phyloP scores from a whole-genome alignment of 2,797 vertebrate genomes.

The Pseudochromis fuscus region DNA sequence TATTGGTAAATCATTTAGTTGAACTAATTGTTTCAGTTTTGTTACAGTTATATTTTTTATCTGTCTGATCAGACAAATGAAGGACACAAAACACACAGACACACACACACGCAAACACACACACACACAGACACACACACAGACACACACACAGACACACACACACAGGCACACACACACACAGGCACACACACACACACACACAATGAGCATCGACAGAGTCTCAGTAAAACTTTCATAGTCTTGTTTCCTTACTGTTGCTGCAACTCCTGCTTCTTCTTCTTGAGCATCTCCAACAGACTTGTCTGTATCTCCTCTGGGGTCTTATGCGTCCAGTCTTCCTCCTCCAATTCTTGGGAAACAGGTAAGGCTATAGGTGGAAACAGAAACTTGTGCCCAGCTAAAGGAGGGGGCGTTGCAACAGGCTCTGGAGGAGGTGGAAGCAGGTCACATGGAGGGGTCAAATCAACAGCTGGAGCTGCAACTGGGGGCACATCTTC shows the following conservation, averaged over 20 bases:
- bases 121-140: not conserved
- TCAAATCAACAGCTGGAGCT: slow-evolving; percentile 17
- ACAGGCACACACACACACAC: not conserved
- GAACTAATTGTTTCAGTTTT: no score
- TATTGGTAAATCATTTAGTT: no score
- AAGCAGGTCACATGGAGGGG: slow-evolving; percentile 19
- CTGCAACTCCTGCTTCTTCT: slow-evolving; percentile 73
- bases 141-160: no score
- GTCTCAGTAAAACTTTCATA: not conserved
- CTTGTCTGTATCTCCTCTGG: slow-evolving; percentile 73
- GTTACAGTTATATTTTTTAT: no score
- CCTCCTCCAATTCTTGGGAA: slow-evolving; percentile 68
- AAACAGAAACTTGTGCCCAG: slow-evolving; percentile 10
- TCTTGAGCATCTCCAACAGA: slow-evolving; percentile 77
- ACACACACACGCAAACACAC: no score
- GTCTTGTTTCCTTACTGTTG: slow-evolving; percentile 69
- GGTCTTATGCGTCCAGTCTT: slow-evolving; percentile 73
- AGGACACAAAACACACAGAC: no score
- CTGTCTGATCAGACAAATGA: no score
- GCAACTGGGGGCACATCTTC: slow-evolving; percentile 10
- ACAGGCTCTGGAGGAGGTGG: slow-evolving; percentile 22
- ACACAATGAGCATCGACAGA: not conserved
- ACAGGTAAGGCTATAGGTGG: slow-evolving; percentile 8
- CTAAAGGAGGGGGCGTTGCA: not conserved
- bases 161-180: no score